phyloP scores from a whole-genome alignment of 2,888 invertebrate genomes.

The Drosophila neotestacea region DNA sequence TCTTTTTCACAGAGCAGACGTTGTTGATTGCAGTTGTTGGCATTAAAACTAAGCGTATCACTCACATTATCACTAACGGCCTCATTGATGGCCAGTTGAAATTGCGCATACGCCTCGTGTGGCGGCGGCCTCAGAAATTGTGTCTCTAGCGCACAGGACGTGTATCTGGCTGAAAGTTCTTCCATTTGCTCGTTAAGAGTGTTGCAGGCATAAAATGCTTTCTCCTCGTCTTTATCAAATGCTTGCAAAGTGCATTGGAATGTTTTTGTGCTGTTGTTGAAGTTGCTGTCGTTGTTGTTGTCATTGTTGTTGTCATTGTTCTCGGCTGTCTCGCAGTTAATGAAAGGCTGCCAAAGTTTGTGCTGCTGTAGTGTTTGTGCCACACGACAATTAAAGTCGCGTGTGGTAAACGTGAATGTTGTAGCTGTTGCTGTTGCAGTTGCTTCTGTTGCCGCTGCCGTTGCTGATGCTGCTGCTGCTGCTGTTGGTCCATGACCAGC shows the following conservation, averaged over 20 bases:
- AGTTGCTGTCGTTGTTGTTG: conserved; percentile 27
- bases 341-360: conserved; percentile 74
- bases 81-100: conserved; percentile 80
- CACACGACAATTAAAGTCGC: conserved; percentile 72
- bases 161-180: conserved; percentile 20
- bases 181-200: conserved; percentile 17
- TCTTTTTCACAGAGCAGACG: conserved; percentile 47
- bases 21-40: conserved; percentile 45
- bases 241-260: conserved; percentile 82
- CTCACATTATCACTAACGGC: conserved; percentile 69
- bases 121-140: conserved; percentile 73
- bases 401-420: conserved; percentile 46
- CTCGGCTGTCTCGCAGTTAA: conserved; percentile 65
- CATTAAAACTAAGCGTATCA: conserved; percentile 66
- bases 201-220: conserved; percentile 70
- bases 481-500: conserved; percentile 83
- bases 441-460: conserved; percentile 34
- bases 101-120: conserved; percentile 81
- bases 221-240: conserved; percentile 63
- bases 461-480: conserved; percentile 36
- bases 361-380: conserved; percentile 61
- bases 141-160: conserved; percentile 69
- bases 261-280: conserved; percentile 57
- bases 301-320: conserved; percentile 20
- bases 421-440: conserved; percentile 34